A percentile compares a stretch with the other conserved stretches of the same genome.
Conservation (phyloP, 2,113 vertebrate species). For the Rhinolophus ferrumequinum region DNA sequence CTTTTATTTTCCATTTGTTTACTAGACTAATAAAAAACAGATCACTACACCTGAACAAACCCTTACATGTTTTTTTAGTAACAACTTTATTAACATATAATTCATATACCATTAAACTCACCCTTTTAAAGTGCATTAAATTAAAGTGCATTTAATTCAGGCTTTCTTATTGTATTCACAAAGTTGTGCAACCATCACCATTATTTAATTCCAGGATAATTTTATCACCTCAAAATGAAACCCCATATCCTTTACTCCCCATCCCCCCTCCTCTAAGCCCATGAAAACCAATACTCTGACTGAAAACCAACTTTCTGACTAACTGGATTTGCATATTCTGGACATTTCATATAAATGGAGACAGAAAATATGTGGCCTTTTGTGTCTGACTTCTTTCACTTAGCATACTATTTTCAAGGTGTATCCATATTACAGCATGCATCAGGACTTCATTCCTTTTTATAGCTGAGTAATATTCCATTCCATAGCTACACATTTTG, state of each 20-base stretch:
- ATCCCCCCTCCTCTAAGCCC: not conserved
- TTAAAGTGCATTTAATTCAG: not conserved
- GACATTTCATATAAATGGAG: not conserved
- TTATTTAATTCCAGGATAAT: not conserved
- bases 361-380: not conserved
- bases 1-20: not conserved
- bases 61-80: not conserved
- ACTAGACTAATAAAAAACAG: not conserved
- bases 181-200: not conserved
- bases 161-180: not conserved
- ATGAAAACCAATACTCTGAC: not conserved
- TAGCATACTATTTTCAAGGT: not conserved
- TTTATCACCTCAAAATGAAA: not conserved
- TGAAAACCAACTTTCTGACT: slow-evolving; percentile 4
- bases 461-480: not conserved
- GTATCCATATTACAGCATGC: not conserved
- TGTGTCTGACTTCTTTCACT: not conserved
- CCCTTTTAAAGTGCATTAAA: not conserved
- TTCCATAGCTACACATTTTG: not conserved
- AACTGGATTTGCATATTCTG: not conserved
- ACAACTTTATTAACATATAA: not conserved
- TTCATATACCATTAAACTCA: not conserved
- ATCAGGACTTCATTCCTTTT: not conserved
- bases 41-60: not conserved
- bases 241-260: not conserved